Evolutionary conservation across 1,140 invertebrate genomes (phyloP).

Genomic region (Drosophila orosa): DNA sequence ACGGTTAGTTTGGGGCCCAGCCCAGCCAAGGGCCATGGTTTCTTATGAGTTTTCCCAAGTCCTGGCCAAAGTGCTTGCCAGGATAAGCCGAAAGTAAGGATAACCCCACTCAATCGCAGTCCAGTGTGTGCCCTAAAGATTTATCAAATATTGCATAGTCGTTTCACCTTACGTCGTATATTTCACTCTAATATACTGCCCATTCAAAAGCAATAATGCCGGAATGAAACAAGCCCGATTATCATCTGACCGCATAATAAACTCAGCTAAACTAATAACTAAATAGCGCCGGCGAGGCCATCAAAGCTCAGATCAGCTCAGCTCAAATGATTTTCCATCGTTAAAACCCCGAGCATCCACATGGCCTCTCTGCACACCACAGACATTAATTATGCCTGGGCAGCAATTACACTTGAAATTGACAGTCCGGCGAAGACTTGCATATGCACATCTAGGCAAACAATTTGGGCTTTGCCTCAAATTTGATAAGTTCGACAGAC

Average conservation of each 20-base stretch:
- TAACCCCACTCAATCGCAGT: not conserved
- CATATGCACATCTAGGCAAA: conserved; percentile 22
- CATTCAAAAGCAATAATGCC: conserved; percentile 35
- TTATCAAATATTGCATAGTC: conserved; percentile 50
- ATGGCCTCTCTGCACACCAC: not conserved
- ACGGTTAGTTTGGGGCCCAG: conserved; percentile 3
- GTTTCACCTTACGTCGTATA: conserved; percentile 15
- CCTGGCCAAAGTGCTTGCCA: conserved; percentile 25
- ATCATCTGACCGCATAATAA: conserved; percentile 16
- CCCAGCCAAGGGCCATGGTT: conserved; percentile 23
- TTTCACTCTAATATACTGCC: conserved; percentile 18
- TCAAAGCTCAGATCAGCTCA: not conserved
- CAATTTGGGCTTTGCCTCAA: conserved; percentile 9
- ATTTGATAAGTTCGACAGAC: conserved; percentile 7
- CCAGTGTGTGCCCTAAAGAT: conserved; percentile 41
- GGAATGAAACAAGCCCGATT: conserved; percentile 12
- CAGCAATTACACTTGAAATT: conserved; percentile 35
- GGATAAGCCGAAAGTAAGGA: conserved; percentile 10
- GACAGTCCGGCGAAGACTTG: conserved; percentile 8
- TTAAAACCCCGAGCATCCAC: conserved; percentile 27
- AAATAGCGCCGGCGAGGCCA: not conserved
- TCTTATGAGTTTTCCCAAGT: conserved; percentile 14
- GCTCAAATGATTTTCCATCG: conserved; percentile 31
- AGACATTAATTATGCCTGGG: conserved; percentile 30
- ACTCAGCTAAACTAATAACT: conserved; percentile 10